A percentile compares a stretch with the other conserved stretches of the same genome.
Evolutionary conservation across 2,113 vertebrate genomes (phyloP).

Genomic region (Ailuropoda melanoleuca): DNA sequence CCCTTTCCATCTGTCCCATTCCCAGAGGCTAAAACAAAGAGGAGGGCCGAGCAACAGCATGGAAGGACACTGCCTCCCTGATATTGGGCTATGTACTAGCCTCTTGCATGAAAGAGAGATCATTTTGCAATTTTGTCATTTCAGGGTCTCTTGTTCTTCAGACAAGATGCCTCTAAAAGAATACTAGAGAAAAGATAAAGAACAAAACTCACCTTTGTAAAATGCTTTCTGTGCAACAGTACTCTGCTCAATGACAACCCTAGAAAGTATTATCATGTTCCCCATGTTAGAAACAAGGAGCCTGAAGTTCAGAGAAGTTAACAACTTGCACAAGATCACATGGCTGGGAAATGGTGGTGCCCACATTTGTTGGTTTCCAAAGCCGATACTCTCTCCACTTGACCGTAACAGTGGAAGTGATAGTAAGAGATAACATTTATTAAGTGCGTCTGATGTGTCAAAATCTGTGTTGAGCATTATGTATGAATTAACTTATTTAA

Average conservation of each 20-base stretch:
- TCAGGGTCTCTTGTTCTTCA: not conserved
- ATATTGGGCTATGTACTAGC: too few relatives aligned
- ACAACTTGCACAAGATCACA: not conserved
- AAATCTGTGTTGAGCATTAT: not conserved
- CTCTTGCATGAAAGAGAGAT: not conserved
- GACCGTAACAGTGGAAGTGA: not conserved
- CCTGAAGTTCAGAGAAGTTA: conserved; percentile 1
- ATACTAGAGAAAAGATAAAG: not conserved
- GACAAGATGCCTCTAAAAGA: not conserved
- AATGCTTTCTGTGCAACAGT: not conserved
- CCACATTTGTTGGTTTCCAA: not conserved
- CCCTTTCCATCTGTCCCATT: not conserved
- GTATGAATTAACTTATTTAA: conserved; percentile 10
- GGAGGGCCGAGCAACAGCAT: not conserved
- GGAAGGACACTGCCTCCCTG: not conserved
- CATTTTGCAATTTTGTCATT: not conserved
- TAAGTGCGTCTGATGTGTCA: not conserved
- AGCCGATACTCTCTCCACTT: not conserved
- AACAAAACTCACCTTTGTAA: not conserved
- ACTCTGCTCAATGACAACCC: not conserved
- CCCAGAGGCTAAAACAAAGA: not conserved
- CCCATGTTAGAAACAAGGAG: not conserved
- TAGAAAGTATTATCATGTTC: not conserved
- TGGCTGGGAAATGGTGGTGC: not conserved
- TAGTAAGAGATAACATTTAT: not conserved